phyloP scores from a whole-genome alignment of 1,140 invertebrate genomes.

The Yoshiicerus persimilis region DNA sequence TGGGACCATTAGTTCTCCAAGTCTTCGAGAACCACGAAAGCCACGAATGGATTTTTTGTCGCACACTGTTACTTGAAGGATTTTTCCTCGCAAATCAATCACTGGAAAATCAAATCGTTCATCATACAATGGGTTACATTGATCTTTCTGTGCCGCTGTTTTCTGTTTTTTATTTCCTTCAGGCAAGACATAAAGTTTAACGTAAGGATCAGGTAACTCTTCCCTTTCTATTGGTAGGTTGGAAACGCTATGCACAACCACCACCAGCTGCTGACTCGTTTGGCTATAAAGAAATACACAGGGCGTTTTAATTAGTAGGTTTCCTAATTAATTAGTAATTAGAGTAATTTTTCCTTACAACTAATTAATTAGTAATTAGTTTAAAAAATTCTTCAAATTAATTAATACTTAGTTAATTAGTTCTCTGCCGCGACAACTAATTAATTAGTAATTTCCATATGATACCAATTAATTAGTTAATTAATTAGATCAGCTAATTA shows the following conservation, averaged over 20 bases:
- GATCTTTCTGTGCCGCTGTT: slow-evolving; percentile 65
- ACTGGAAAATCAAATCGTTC: slow-evolving; percentile 56
- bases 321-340: too few relatives aligned
- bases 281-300: slow-evolving; percentile 26
- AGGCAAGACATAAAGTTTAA: slow-evolving; percentile 87
- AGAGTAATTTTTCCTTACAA: too few relatives aligned
- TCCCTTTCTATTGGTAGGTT: slow-evolving; percentile 83
- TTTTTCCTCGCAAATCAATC: slow-evolving; percentile 50
- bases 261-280: slow-evolving; percentile 39
- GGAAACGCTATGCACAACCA: slow-evolving; percentile 50
- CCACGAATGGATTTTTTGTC: slow-evolving; percentile 52
- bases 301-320: too few relatives aligned
- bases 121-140: slow-evolving; percentile 60
- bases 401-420: too few relatives aligned
- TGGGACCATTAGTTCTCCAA: slow-evolving; percentile 48
- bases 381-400: too few relatives aligned
- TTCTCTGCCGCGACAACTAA: too few relatives aligned
- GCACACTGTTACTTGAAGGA: slow-evolving; percentile 51
- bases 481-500: too few relatives aligned
- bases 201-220: slow-evolving; percentile 91
- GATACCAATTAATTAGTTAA: too few relatives aligned
- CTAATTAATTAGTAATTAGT: too few relatives aligned
- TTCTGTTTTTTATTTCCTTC: slow-evolving; percentile 87
- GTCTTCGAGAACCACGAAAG: slow-evolving; percentile 47
- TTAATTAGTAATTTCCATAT: too few relatives aligned